Conservation (phyloP, 2,888 invertebrate genomes). For the Pseudococcus longispinus region DNA sequence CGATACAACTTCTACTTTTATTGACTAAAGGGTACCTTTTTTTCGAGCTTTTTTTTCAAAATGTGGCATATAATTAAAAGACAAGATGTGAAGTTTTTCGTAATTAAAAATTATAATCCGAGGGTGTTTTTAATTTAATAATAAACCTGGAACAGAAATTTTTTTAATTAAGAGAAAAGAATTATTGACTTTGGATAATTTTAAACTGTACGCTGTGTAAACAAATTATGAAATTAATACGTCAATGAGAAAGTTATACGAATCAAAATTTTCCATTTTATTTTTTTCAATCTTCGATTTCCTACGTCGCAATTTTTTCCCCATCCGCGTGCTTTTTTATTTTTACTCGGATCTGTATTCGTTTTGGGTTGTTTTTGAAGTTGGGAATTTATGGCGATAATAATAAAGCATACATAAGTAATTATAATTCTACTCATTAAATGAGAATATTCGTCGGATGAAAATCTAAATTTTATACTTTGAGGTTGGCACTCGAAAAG, state of each 20-base stretch:
- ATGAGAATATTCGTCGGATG: neutral
- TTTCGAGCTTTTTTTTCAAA: neutral
- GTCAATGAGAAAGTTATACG: neutral
- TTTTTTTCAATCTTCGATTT: neutral
- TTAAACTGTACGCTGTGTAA: neutral
- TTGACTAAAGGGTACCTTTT: neutral
- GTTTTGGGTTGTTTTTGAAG: neutral
- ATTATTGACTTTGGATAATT: neutral
- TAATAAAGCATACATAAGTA: neutral
- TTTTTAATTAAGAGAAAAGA: neutral
- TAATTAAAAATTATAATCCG: slow-evolving; percentile 17
- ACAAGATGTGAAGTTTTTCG: neutral
- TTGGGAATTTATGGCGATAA: neutral
- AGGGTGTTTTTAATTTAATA: neutral
- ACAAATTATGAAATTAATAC: neutral
- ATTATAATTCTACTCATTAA: neutral
- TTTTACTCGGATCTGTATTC: neutral
- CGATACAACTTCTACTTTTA: neutral
- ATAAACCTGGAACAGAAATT: neutral
- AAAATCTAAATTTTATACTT: neutral
- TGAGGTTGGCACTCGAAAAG: neutral
- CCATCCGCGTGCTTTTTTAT: neutral
- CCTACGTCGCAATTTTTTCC: neutral
- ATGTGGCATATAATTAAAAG: slow-evolving; percentile 4
- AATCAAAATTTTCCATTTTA: neutral